phyloP scores from a whole-genome alignment of 1,140 invertebrate genomes.

The Epicauta chinensis region DNA sequence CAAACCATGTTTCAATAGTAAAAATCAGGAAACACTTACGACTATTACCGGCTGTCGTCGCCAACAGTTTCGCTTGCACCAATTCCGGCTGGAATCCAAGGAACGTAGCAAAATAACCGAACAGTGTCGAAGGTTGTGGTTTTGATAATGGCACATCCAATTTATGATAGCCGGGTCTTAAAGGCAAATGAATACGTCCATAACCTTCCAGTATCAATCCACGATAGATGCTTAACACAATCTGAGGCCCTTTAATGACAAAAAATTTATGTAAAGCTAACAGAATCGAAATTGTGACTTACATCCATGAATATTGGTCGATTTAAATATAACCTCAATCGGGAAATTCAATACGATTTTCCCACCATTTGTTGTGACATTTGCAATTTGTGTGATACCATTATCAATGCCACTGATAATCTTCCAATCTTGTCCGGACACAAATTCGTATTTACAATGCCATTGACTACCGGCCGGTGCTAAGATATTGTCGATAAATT shows the following conservation, averaged over 20 bases:
- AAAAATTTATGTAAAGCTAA: no score
- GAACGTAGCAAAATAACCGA: constrained; percentile 38
- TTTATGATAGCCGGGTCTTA: constrained; percentile 33
- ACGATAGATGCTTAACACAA: constrained; percentile 38
- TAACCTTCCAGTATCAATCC: constrained; percentile 35
- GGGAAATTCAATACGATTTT: constrained; percentile 39
- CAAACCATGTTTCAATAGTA: neutral
- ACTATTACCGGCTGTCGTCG: constrained; percentile 37
- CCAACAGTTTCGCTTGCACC: constrained; percentile 38
- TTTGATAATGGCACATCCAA: constrained; percentile 31
- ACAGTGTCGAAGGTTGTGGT: constrained; percentile 33
- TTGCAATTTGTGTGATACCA: constrained; percentile 36
- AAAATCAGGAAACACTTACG: constrained; percentile 28
- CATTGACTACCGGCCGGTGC: constrained; percentile 29
- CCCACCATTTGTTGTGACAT: constrained; percentile 35
- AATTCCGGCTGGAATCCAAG: constrained; percentile 42
- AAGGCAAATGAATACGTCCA: constrained; percentile 35
- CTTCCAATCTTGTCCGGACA: constrained; percentile 37
- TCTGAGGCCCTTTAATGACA: constrained; percentile 43
- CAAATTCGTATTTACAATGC: constrained; percentile 41
- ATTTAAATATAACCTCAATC: constrained; percentile 37
- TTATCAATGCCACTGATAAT: constrained; percentile 37
- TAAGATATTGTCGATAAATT: constrained; percentile 31
- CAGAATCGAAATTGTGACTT: constrained; percentile 27
- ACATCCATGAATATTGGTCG: constrained; percentile 40